Evolutionary conservation across 1,140 invertebrate species (phyloP).

Genomic region (Danaus plexippus): DNA sequence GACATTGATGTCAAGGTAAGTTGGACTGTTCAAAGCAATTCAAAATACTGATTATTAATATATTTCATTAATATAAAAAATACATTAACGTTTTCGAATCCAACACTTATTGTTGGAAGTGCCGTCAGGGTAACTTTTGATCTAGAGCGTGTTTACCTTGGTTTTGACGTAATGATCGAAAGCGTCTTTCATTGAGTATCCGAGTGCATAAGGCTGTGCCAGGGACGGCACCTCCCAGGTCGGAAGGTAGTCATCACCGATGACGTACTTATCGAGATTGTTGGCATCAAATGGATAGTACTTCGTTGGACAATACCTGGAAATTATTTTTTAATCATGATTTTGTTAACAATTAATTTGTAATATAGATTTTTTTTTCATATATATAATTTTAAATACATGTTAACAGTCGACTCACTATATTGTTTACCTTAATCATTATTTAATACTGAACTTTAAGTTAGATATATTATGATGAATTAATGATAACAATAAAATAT

Average conservation of each 20-base stretch:
- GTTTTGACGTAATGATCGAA: conserved; percentile 85
- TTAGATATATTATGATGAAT: too few species aligned
- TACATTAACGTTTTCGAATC: not conserved
- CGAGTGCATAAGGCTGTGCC: conserved; percentile 82
- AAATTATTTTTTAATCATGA: conserved; percentile 18
- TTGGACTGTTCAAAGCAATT: too few species aligned
- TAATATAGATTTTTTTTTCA: too few species aligned
- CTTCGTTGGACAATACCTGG: conserved; percentile 90
- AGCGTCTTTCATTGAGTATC: conserved; percentile 89
- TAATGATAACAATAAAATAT: too few species aligned
- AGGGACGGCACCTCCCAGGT: conserved; percentile 94
- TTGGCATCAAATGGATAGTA: conserved; percentile 93
- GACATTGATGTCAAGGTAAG: too few species aligned
- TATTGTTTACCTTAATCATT: too few species aligned
- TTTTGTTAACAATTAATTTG: too few species aligned
- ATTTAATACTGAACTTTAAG: too few species aligned
- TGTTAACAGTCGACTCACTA: not conserved
- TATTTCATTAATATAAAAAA: too few species aligned
- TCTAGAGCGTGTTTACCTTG: conserved; percentile 45
- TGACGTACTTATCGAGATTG: conserved; percentile 91
- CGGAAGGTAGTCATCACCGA: conserved; percentile 95
- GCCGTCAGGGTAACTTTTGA: not conserved
- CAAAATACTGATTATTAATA: too few species aligned
- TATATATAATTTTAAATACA: not conserved
- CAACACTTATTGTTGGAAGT: not conserved